Base-by-base conservation (phyloP, 2,888 invertebrate genomes). In the Thyatira batis region DNA sequence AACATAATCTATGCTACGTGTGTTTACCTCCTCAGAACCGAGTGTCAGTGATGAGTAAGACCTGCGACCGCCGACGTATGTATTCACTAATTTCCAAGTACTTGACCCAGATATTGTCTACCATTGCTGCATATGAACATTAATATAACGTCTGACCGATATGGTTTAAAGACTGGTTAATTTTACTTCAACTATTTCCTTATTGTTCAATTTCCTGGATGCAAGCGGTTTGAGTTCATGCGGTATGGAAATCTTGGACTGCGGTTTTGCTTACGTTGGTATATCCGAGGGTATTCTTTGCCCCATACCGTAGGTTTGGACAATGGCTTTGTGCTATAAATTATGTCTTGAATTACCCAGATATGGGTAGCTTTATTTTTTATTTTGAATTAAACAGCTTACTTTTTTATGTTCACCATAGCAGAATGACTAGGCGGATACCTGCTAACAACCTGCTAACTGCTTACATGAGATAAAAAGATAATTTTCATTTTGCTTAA, bases 21-120 rank as follows among this genome's bases (percentile, higher is more conserved):
- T 17, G 20, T 48, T 45, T 20, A 20, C 27, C 48, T 13, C 48
- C 20, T 17, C 17, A 21, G 9, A 33, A 27, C 27, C 44, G 20
- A 21, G n/a, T 27, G 28, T 46, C 57, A 53, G 39, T 63, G 70
- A 75, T 82, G 75, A 77, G 67, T 74, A 73, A 73, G 60, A 60
- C 58, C 39, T 51, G 58, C 61, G 54, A 54, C 54, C n/a, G n/a
- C n/a, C n/a, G n/a, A 23, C 23, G 3, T 3, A 58, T 58, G 61
- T 69, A 67, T 67, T 71, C 69, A 76, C 71, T 69, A 75, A 76
- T 76, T 87, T 85, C 85, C 73, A 68, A 82, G 84, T 84, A 85
- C 75, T 75, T 82, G 86, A 84, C 87, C 87, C 65, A 59, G 46
- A 78, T 71, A 69, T 69, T 45, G 30, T 45, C 43, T 33, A 51